Evolutionary conservation across 2,888 invertebrate species (phyloP), one percentile per base, ranked within the genome.

Genomic region (Temnothorax unifasciatus): DNA sequence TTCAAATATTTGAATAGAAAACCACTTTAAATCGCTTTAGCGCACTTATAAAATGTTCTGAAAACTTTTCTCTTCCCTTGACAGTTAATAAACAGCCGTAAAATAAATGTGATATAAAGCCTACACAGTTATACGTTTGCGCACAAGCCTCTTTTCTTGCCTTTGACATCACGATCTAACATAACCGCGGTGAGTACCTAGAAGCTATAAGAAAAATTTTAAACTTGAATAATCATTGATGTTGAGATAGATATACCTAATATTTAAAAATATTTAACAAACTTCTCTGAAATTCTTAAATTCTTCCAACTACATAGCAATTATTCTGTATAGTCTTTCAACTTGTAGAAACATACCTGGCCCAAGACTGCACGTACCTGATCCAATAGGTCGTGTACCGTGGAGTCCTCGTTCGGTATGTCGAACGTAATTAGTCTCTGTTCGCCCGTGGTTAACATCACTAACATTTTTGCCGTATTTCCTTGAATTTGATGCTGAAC

Each of bases 371-470:
- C 54, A 41, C 71, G 38, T 90, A 97, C 97, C 96, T 98, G 97
- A 93, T 97, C 97, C 84, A 98, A 95, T 88, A 98, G 96, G 95
- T 98, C 97, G 94, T 97, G 97, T 77, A 98, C 97, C 0, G 97
- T 97, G 94, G 97, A 98, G 87, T 97, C 97, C 94, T 98, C 97
- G 92, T 97, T 97, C 9, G 98, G 98, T 90, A 97, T 95, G 81
- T 97, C 97, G 93, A 98, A 98, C 13, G 97, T 97, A 79, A 98
- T 98, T 85, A 98, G 95, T 92, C 98, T 96, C 94, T 98, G 98
- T 95, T 98, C 97, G 18, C 97, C 97, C 87, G 96, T 97, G 91
- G 96, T 96, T 79, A 97, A 95, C 88, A 97, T 96, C 59, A 98
- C 97, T 92, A 98, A 95, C 98, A 98, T 98, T 94, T 97, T 96